These are phyloP conservation scores for Notamacropus eugenii DNA, from an alignment of 2,797 vertebrate species.

Conservation along the genomic window DNA sequence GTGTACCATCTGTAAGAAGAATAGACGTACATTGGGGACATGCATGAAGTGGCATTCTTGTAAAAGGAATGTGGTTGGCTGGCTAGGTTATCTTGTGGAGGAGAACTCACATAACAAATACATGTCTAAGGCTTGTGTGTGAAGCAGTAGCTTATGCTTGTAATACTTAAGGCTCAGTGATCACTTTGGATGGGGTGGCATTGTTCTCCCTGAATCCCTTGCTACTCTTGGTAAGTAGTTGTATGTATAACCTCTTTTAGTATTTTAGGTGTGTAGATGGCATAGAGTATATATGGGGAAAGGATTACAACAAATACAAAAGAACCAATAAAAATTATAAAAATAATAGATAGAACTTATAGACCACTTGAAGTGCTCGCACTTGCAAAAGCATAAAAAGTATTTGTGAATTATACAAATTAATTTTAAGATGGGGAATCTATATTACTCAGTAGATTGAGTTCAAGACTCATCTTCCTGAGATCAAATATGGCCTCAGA, in stretches of 20 bases:
- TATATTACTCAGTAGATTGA: background rate
- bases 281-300: background rate
- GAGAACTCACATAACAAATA: background rate
- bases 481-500: background rate
- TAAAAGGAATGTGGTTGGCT: background rate
- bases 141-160: background rate
- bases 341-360: background rate
- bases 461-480: background rate
- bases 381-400: background rate
- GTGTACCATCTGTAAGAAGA: background rate
- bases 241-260: background rate
- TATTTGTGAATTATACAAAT: background rate
- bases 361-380: background rate
- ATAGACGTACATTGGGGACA: background rate
- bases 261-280: background rate
- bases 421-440: background rate
- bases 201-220: background rate
- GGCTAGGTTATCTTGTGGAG: background rate
- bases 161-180: background rate
- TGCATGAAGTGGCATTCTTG: background rate
- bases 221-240: background rate
- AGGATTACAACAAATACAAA: background rate
- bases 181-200: background rate
- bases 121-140: background rate
- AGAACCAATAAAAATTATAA: background rate